Percentiles rank a stretch among this genome's conserved stretches.
phyloP scores from a whole-genome alignment of 2,113 vertebrate species.

The Dromiciops gliroides region DNA sequence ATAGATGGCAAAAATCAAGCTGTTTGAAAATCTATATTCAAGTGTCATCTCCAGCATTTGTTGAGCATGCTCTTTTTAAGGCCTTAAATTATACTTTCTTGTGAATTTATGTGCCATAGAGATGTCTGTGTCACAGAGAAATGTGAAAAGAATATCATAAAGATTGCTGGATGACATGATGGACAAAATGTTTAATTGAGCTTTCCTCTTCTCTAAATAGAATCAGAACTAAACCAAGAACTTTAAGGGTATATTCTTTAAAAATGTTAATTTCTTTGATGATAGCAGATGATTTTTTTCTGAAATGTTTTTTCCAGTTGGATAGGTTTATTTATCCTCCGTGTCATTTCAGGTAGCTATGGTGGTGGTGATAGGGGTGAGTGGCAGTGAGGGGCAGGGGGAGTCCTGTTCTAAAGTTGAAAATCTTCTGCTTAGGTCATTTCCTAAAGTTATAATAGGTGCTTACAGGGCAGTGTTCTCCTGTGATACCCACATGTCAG shows the following conservation, averaged over 20 bases:
- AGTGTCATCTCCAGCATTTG: not conserved
- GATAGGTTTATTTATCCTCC: slow-evolving; percentile 53
- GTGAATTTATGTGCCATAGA: not conserved
- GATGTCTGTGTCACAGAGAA: not conserved
- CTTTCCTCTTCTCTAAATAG: slow-evolving; percentile 46
- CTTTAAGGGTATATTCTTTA: slow-evolving; percentile 34
- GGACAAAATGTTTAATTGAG: slow-evolving; percentile 18
- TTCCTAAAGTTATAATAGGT: not conserved
- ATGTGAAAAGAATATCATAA: not conserved
- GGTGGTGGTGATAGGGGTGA: not conserved
- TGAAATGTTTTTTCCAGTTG: slow-evolving; percentile 48
- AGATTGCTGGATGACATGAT: slow-evolving; percentile 34
- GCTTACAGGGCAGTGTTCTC: not conserved
- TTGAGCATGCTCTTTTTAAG: not conserved
- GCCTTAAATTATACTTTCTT: not conserved
- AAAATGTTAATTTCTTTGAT: slow-evolving; percentile 71
- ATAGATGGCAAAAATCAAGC: slow-evolving; percentile 11
- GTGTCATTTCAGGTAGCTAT: slow-evolving; percentile 3
- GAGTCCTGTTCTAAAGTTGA: not conserved
- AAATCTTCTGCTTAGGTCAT: not conserved
- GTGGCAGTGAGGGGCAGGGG: not conserved
- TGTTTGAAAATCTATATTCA: slow-evolving; percentile 40
- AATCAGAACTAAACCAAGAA: slow-evolving; percentile 50
- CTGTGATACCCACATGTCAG: not conserved
- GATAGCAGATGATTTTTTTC: not conserved